Evolutionary conservation across 2,888 invertebrate genomes (phyloP), one percentile per base, ranked within the genome.

Genomic region (Drosophila stalkeri): DNA sequence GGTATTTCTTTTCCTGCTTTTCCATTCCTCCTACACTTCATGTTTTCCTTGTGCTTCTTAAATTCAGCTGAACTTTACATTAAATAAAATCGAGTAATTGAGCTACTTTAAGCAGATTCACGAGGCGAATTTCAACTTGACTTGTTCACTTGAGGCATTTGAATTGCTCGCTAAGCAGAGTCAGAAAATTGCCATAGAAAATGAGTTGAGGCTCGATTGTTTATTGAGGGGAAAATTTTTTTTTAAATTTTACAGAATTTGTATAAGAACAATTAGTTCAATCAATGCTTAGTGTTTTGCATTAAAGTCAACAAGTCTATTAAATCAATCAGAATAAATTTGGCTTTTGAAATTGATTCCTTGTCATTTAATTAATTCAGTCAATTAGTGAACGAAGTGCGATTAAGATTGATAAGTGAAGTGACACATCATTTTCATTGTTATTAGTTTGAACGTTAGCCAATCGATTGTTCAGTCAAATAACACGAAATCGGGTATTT

Each of bases 31-130:
- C 8, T 9, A 1, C 11, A 3, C 8, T 41, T 6, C n/a, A n/a
- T 7, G 9, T 18, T 18, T 18, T 23, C 4, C 35, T 35, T 8
- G 14, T 14, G 14, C 35, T 35, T 7, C 20, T 52, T 37, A 14
- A 52, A 37, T 52, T 52, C 37, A 16, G 16, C 18, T 9, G 23
- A 54, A 16, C 35, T 54, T 54, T 16, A 18, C 37, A 54, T 54
- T 54, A 37, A 54, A 20, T 23, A 3, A 14, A 35, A 5, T 8
- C 33, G 23, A 52, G 37, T 52, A 52, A 52, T 52, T 37, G 16
- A 37, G 20, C 20, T 16, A 20, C 35, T 37, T 52, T 33, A 52
- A 52, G 35, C 8, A 52, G 16, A 52, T 51, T 33, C 51, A 51
- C 18, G 51, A 3, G 31, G 33, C 20, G 1, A 37, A 37, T 37